These are phyloP conservation scores for Harmothoe impar DNA, from an alignment of 2,888 invertebrate genomes.

Conservation along the genomic window DNA sequence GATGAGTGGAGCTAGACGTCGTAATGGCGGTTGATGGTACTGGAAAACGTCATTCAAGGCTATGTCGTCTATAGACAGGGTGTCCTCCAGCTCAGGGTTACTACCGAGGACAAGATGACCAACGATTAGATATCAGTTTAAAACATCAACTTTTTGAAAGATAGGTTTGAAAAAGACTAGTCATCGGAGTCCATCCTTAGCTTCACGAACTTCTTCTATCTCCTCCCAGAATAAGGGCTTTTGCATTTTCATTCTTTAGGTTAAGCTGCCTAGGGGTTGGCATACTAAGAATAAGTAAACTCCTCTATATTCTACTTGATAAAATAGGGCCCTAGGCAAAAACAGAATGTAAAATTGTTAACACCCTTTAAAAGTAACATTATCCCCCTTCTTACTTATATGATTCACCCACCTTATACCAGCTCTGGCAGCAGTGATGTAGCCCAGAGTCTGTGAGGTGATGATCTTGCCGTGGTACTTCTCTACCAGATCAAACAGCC, in stretches of 20 bases:
- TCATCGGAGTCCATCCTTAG: too few relatives aligned
- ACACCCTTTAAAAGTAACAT: too few relatives aligned
- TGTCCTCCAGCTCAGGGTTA: slow-evolving; percentile 67
- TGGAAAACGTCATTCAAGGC: slow-evolving; percentile 64
- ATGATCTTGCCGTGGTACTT: slow-evolving; percentile 63
- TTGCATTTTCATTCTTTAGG: too few relatives aligned
- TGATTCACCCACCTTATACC: slow-evolving; percentile 67
- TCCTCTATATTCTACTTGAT: too few relatives aligned
- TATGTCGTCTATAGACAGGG: slow-evolving; percentile 69
- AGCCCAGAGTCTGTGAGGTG: slow-evolving; percentile 64
- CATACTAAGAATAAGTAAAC: too few relatives aligned
- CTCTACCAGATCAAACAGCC: slow-evolving; percentile 65
- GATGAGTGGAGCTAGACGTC: slow-evolving; percentile 71
- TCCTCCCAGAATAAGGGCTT: too few relatives aligned
- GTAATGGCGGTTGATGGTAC: slow-evolving; percentile 73
- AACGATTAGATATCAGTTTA: background rate
- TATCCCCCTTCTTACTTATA: too few relatives aligned
- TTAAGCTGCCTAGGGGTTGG: too few relatives aligned
- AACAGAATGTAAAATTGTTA: too few relatives aligned
- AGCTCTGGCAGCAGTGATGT: slow-evolving; percentile 67
- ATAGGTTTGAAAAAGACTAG: too few relatives aligned
- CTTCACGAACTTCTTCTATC: too few relatives aligned
- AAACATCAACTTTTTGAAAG: background rate
- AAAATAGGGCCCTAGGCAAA: too few relatives aligned
- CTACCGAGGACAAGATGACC: background rate